Base-by-base conservation (phyloP, 2,113 vertebrate species). In the Centropristis striata region DNA sequence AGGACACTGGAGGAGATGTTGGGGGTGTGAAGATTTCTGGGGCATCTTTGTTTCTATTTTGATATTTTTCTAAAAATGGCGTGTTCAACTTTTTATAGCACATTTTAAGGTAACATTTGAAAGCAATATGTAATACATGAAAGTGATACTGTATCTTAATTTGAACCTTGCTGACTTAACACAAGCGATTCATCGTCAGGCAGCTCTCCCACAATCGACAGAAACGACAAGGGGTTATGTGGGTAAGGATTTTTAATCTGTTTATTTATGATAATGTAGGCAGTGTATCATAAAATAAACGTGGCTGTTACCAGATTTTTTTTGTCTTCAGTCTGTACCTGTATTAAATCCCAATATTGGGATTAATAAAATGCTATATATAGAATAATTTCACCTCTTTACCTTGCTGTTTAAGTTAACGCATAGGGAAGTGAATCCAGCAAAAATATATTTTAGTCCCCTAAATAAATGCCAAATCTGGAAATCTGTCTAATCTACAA, bases 221-320 rank as follows among this genome's bases (percentile, higher is more conserved):
- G 70, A 89, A 80, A 81, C 7, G 44, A 85, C 72, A 70, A 32
- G 58, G 79, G 84, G 91, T 91, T 92, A 90, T 91, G 93, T 92
- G 91, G 90, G 89, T 85, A 89, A 89, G 89, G 92, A 93, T 93
- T 90, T 81, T 81, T 74, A 78, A 92, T 91, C 83, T 88, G 88
- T 90, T 92, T 93, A 91, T 93, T 92, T 93, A 92, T 92, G 90
- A 91, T 90, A 71, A 84, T 91, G 84, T 93, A 90, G 89, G 80
- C 75, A 81, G 54, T 90, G 80, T 90, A 90, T 92, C 86, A 91
- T 90, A 51, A 89, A 94, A 94, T 94, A 93, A 94, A 94, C 83
- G 57, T 85, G 71, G 65, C 85, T 87, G 64, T 86, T 80, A 71
- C 73, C 67, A 71, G 4, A 71, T 46, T 0, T 37, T 36, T 57